Percentiles rank a stretch among this genome's conserved stretches.
Conservation (phyloP, 2,888 invertebrate species). For the Psylliodes chrysocephalus region DNA sequence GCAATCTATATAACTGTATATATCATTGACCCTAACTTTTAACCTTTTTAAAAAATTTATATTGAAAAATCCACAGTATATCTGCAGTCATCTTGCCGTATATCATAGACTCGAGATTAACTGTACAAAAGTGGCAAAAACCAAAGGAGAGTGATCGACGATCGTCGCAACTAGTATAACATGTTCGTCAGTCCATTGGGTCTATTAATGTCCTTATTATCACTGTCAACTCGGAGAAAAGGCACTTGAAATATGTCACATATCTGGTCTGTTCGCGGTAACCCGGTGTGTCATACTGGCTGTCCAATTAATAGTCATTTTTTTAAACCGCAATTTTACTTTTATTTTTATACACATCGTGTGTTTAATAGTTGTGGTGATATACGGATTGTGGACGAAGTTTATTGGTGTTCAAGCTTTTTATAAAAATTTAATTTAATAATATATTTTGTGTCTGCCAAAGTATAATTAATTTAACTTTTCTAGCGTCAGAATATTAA, state of each 20-base stretch:
- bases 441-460: too few relatives aligned
- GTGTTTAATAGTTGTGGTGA: conserved; percentile 44
- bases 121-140: background rate
- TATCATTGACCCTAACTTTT: too few relatives aligned
- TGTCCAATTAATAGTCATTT: conserved; percentile 57
- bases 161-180: conserved; percentile 31
- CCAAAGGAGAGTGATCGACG: conserved; percentile 5
- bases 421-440: too few relatives aligned
- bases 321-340: conserved; percentile 52
- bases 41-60: too few relatives aligned
- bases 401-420: conserved; percentile 41
- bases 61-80: too few relatives aligned
- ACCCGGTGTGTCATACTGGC: conserved; percentile 59
- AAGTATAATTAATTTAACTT: too few relatives aligned
- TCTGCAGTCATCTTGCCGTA: background rate
- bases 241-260: conserved; percentile 61
- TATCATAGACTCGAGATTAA: conserved; percentile 8
- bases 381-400: conserved; percentile 35
- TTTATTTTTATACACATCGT: conserved; percentile 44
- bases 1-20: too few relatives aligned
- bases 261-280: conserved; percentile 58
- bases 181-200: conserved; percentile 43
- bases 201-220: conserved; percentile 59
- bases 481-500: too few relatives aligned
- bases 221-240: conserved; percentile 53